Evolutionary conservation across 2,113 vertebrate genomes (phyloP).

Genomic region (Isurus oxyrinchus): DNA sequence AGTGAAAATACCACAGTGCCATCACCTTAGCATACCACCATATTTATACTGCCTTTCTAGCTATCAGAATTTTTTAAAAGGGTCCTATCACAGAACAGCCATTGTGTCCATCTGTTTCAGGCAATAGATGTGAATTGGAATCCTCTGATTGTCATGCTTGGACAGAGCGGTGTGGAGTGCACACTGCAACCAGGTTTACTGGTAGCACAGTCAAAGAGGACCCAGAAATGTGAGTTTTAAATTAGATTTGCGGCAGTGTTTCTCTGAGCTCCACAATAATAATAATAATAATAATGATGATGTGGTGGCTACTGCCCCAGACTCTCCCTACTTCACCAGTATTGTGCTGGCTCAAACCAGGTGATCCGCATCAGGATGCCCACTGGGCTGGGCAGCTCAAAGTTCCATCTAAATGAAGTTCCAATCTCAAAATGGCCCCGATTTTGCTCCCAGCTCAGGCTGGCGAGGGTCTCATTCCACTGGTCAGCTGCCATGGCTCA

Average conservation of each 20-base stretch:
- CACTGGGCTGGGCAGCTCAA: not conserved
- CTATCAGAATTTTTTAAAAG: not conserved
- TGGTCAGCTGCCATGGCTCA: not conserved
- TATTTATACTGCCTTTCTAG: not conserved
- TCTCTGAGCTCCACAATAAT: not conserved
- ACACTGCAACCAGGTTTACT: not conserved
- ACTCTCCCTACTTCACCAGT: not conserved
- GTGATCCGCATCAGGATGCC: not conserved
- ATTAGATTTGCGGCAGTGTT: not conserved
- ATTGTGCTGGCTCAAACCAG: not conserved
- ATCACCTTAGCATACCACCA: not conserved
- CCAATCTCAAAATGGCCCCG: not conserved
- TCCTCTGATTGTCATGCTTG: not conserved
- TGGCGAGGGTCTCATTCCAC: not conserved
- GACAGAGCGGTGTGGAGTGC: not conserved
- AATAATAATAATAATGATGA: not conserved
- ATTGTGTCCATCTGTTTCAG: not conserved
- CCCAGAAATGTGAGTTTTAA: not conserved
- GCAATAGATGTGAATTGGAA: not conserved
- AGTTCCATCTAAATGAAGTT: not conserved
- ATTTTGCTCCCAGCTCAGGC: not conserved
- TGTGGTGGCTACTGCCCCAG: not conserved
- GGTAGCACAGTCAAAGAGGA: not conserved
- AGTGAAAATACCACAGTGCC: no score
- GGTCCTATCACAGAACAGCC: no score